Evolutionary conservation across 2,113 vertebrate species (phyloP).

Genomic region (Nesogale talazaci): DNA sequence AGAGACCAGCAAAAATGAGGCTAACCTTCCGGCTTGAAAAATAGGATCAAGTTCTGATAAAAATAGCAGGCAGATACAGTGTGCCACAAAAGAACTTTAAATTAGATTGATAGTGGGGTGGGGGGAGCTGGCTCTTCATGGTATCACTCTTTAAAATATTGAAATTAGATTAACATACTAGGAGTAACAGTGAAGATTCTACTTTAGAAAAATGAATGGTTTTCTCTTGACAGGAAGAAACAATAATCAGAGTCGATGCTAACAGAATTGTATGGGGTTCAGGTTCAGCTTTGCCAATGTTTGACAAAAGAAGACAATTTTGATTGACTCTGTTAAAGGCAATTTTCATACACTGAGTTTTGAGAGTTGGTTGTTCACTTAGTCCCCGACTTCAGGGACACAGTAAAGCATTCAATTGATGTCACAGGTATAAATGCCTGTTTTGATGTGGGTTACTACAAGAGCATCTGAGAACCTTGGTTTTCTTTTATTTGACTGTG

Average conservation of each 20-base stretch:
- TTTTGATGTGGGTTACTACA: not conserved
- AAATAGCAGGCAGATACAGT: conserved; percentile 19
- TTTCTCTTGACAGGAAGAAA: conserved; percentile 51
- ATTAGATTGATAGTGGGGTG: not conserved
- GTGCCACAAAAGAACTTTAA: not conserved
- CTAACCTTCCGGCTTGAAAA: conserved; percentile 30
- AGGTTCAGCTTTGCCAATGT: conserved; percentile 24
- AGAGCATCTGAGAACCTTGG: not conserved
- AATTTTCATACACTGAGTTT: conserved; percentile 40
- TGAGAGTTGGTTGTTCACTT: conserved; percentile 27
- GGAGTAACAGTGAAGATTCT: conserved; percentile 43
- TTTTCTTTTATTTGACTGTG: conserved; percentile 63
- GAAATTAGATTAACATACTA: conserved; percentile 37
- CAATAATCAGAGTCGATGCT: not conserved
- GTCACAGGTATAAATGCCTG: not conserved
- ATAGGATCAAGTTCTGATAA: conserved; percentile 36
- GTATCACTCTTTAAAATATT: conserved; percentile 47
- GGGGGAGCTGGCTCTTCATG: not conserved
- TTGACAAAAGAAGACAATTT: conserved; percentile 38
- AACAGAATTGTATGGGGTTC: conserved; percentile 11
- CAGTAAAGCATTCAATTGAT: not conserved
- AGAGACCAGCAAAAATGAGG: conserved; percentile 44
- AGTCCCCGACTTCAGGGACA: not conserved
- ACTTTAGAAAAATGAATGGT: conserved; percentile 27
- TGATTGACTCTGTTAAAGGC: conserved; percentile 5